Evolutionary conservation across 2,797 vertebrate genomes (phyloP).

Genomic region (Pantherophis alleghaniensis): DNA sequence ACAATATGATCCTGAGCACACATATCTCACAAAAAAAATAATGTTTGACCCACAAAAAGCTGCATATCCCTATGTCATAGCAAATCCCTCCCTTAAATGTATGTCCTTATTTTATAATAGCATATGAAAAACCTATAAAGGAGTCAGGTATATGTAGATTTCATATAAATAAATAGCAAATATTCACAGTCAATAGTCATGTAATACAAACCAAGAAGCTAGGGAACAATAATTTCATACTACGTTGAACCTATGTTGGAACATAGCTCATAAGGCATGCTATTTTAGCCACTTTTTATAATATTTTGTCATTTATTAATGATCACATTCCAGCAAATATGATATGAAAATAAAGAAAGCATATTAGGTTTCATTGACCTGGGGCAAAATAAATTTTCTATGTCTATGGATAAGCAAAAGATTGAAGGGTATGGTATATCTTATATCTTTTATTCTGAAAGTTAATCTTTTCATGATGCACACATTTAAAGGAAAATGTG

Average conservation of each 20-base stretch:
- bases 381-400: neutral
- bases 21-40: neutral
- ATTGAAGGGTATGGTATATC: neutral
- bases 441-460: constrained; percentile 13
- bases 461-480: neutral
- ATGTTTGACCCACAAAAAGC: neutral
- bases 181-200: neutral
- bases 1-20: neutral
- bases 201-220: neutral
- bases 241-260: neutral
- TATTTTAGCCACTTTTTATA: neutral
- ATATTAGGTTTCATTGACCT: neutral
- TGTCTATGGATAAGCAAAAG: neutral
- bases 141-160: neutral
- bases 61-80: neutral
- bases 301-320: neutral
- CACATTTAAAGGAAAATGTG: constrained; percentile 2
- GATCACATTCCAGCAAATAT: neutral
- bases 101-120: neutral
- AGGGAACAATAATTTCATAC: neutral
- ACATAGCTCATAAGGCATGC: neutral
- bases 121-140: neutral
- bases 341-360: neutral
- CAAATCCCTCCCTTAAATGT: neutral
- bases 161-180: neutral